phyloP scores from a whole-genome alignment of 2,113 vertebrate species.

The Nettapus auritus region DNA sequence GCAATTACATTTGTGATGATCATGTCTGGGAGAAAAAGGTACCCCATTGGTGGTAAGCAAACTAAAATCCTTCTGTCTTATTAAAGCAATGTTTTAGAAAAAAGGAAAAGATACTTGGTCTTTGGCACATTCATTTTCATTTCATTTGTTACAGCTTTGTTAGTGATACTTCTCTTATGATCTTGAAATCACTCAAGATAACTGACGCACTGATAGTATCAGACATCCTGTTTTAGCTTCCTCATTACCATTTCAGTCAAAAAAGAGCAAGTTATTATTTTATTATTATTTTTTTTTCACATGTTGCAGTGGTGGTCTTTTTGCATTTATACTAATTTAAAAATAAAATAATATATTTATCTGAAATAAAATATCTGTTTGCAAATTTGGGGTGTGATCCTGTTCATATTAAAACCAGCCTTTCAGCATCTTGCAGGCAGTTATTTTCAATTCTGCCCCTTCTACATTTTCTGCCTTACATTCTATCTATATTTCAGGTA shows the following conservation, averaged over 20 bases:
- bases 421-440: background rate
- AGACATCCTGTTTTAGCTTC: background rate
- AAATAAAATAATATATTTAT: background rate
- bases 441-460: background rate
- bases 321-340: background rate
- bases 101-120: background rate
- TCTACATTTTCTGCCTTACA: background rate
- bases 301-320: rapidly evolving
- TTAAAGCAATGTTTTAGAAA: no score
- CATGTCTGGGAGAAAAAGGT: background rate
- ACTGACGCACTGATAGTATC: background rate
- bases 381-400: background rate
- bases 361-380: background rate
- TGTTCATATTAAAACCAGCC: background rate
- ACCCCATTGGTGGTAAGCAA: rapidly evolving
- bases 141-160: background rate
- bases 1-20: background rate
- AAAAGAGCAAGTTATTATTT: background rate
- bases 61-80: no score
- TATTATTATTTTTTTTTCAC: background rate
- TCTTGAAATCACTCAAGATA: background rate
- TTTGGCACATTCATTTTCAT: background rate
- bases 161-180: background rate
- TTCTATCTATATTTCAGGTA: background rate
- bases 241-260: background rate